A percentile compares a stretch with the other conserved stretches of the same genome.
phyloP scores from a whole-genome alignment of 2,797 vertebrate genomes.

The Sebastes reedi region DNA sequence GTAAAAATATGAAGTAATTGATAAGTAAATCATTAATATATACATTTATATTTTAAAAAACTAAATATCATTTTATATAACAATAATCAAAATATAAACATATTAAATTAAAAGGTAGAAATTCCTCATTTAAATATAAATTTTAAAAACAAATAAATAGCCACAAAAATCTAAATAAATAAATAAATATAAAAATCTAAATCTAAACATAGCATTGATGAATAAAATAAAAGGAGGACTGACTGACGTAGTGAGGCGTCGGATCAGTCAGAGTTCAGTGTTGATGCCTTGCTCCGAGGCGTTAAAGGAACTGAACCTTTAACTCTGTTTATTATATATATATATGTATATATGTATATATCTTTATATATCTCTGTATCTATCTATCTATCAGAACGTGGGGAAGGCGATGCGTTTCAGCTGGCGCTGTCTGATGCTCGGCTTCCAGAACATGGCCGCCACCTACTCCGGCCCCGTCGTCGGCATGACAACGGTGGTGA shows the following conservation, averaged over 20 bases:
- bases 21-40: neutral
- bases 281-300: too few relatives aligned
- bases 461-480: constrained; percentile 82
- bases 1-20: neutral
- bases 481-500: constrained; percentile 74
- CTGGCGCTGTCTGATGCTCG: constrained; percentile 87
- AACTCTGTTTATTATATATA: neutral
- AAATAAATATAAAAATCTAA: too few relatives aligned
- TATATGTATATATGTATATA: too few relatives aligned
- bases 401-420: constrained; percentile 87
- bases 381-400: constrained; percentile 75
- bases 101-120: neutral
- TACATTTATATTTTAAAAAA: neutral
- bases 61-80: neutral
- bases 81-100: neutral
- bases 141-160: neutral
- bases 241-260: too few relatives aligned
- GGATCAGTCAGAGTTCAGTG: too few relatives aligned
- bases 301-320: neutral
- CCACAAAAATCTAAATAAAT: too few relatives aligned
- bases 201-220: too few relatives aligned
- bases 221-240: too few relatives aligned
- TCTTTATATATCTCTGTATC: too few relatives aligned
- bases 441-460: constrained; percentile 85
- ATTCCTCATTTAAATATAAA: neutral